Base-by-base conservation (phyloP, 2,888 invertebrate genomes). In the Subacronicta megacephala region DNA sequence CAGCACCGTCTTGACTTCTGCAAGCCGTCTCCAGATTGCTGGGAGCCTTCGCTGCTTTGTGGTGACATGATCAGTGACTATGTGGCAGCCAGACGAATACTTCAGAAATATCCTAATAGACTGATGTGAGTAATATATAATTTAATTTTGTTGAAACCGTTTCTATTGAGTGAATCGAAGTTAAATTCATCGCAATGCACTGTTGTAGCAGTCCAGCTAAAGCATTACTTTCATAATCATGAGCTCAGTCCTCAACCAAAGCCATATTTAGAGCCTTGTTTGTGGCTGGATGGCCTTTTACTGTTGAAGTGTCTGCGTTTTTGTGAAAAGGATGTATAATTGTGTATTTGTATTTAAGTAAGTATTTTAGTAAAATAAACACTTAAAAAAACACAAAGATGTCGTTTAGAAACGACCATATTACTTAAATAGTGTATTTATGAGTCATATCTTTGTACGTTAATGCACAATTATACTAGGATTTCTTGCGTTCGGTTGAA, bases 21-120 rank as follows among this genome's bases (percentile, higher is more conserved):
- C 83, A 97, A 96, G 2, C 96, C 78, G 87, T 95, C 89, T 4
- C 96, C 97, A 0, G 98, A 98, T 85, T 98, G 98, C 89, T 96
- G 96, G 90, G 95, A 97, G 82, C 97, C 98, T 0, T 94, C 95
- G 47, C 90, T 96, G 46, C 94, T 98, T 2, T 98, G 98, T 83
- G 95, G 96, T 26, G 98, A 98, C 85, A 96, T 98, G 95, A 96
- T 97, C 35, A 96, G 96, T 37, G 98, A 98, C 87, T 98, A 97
- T 88, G 95, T 95, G 49, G 96, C 97, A 20, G 97, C 98, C 40
- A 95, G 96, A 7, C 86, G 95, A 33, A 90, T 98, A 61, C 89
- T 95, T 40, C 95, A 95, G 75, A 91, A 95, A 72, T 98, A 96
- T 91, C 97, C 97, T 16, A 90, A 95, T 61, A 95, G 95, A 72